A percentile compares a stretch with the other conserved stretches of the same genome.
Evolutionary conservation across 2,113 vertebrate genomes (phyloP).

Genomic region (Haplochromis burtoni): DNA sequence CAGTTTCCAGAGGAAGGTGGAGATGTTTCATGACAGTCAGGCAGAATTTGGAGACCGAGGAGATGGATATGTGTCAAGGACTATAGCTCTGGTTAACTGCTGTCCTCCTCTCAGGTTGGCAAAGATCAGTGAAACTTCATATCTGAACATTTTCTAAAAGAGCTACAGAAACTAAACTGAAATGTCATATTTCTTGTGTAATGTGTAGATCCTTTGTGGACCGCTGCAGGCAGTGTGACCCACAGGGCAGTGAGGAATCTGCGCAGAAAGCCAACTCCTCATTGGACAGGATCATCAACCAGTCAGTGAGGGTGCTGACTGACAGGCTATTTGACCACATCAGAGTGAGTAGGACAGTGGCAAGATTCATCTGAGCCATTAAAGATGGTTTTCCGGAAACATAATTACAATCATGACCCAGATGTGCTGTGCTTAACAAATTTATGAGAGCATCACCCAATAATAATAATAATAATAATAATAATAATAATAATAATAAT

Average conservation of each 20-base stretch:
- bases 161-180: background rate
- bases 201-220: constrained; percentile 74
- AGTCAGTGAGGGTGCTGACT: constrained; percentile 77
- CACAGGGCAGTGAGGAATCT: constrained; percentile 73
- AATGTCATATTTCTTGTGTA: background rate
- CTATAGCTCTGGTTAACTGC: constrained; percentile 83
- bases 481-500: no score
- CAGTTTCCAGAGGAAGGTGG: constrained; percentile 87
- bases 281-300: constrained; percentile 77
- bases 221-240: constrained; percentile 78
- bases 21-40: constrained; percentile 79
- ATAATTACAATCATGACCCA: background rate
- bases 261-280: constrained; percentile 69
- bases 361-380: background rate
- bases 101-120: constrained; percentile 80
- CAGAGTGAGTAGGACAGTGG: constrained; percentile 66
- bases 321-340: constrained; percentile 81
- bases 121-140: background rate
- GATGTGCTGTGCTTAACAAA: background rate
- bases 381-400: background rate
- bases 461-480: no score
- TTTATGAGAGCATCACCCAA: background rate
- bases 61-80: constrained; percentile 72
- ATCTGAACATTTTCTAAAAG: background rate
- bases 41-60: constrained; percentile 67